phyloP scores from a whole-genome alignment of 2,797 vertebrate species.

The Glossophaga mutica region DNA sequence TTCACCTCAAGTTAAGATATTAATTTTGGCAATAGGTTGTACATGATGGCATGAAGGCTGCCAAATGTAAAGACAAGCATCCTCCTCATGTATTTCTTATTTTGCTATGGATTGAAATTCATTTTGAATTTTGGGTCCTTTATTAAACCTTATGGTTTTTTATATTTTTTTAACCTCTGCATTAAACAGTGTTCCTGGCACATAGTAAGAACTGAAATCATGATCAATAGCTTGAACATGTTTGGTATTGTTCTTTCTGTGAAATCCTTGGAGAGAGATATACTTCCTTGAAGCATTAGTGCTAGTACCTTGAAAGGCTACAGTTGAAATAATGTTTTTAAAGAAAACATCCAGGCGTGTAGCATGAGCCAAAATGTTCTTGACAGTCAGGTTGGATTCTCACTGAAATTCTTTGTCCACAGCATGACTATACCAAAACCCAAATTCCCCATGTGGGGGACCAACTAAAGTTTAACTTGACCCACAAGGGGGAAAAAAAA shows the following conservation, averaged over 20 bases:
- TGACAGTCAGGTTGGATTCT: neutral
- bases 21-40: neutral
- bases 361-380: neutral
- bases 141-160: neutral
- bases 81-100: neutral
- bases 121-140: neutral
- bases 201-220: neutral
- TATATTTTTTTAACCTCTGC: neutral
- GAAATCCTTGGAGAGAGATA: constrained; percentile 6
- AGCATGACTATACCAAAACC: neutral
- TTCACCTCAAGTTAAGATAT: neutral
- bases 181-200: neutral
- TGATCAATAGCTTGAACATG: neutral
- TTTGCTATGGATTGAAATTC: neutral
- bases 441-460: neutral
- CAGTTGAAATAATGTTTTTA: constrained; percentile 44
- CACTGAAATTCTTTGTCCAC: neutral
- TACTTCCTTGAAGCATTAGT: neutral
- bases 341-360: constrained; percentile 25
- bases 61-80: neutral
- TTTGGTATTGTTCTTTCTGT: neutral
- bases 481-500: neutral
- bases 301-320: neutral
- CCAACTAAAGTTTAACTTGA: neutral
- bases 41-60: neutral